A percentile compares a stretch with the other conserved stretches of the same genome.
phyloP scores from a whole-genome alignment of 2,797 vertebrate genomes.

The Gephyroberyx darwinii region DNA sequence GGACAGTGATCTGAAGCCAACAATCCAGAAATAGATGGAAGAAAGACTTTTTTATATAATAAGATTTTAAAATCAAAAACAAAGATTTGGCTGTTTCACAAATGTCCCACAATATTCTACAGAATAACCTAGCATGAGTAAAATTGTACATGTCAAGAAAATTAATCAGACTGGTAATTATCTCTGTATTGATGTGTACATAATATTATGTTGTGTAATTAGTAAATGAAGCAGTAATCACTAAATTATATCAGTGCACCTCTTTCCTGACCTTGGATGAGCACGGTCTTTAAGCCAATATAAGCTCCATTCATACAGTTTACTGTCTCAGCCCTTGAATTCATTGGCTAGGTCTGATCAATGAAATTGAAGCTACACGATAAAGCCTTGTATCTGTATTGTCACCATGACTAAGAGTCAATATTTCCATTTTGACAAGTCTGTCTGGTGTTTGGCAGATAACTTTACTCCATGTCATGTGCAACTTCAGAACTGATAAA shows the following conservation, averaged over 20 bases:
- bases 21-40: background rate
- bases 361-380: conserved; percentile 38
- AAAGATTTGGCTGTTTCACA: too few species aligned
- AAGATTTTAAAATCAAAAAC: background rate
- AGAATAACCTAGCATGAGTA: background rate
- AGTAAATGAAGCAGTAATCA: background rate
- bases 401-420: background rate
- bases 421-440: conserved; percentile 32
- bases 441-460: conserved; percentile 33
- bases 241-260: background rate
- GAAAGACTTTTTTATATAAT: background rate
- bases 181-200: background rate
- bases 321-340: conserved; percentile 8
- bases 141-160: background rate
- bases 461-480: background rate
- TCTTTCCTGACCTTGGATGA: background rate
- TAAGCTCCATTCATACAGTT: conserved; percentile 42
- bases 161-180: background rate
- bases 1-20: background rate
- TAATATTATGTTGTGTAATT: background rate
- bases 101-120: background rate
- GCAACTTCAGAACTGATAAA: conserved; percentile 1
- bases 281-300: background rate
- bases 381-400: conserved; percentile 41
- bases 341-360: conserved; percentile 26